A percentile compares a stretch with the other conserved stretches of the same genome.
These are phyloP conservation scores for Diadumene lineata DNA, from an alignment of 92 coral and sea anemone species.

Conservation along the genomic window DNA sequence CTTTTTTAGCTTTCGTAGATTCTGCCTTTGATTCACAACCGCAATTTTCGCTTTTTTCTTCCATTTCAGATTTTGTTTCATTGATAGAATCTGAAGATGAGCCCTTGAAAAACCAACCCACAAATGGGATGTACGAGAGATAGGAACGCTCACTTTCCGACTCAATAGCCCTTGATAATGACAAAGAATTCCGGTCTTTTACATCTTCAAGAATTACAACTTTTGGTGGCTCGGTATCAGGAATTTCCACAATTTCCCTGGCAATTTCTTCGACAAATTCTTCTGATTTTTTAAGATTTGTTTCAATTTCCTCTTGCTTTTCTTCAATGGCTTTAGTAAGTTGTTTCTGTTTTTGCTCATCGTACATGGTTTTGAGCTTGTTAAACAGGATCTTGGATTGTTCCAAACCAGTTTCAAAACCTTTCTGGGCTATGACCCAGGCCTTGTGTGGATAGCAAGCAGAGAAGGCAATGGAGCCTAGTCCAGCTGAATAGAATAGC, in stretches of 20 bases:
- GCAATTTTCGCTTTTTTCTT: not conserved
- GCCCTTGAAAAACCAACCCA: conserved; percentile 37
- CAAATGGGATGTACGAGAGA: conserved; percentile 27
- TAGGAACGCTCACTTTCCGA: conserved; percentile 11
- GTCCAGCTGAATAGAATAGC: conserved; percentile 74
- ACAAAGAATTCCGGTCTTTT: not conserved
- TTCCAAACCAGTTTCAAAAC: conserved; percentile 56
- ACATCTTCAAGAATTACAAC: conserved; percentile 3
- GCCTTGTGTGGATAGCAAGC: conserved; percentile 90
- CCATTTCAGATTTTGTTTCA: not conserved
- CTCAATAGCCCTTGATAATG: conserved; percentile 14
- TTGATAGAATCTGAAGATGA: not conserved
- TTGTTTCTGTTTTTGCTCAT: conserved; percentile 39
- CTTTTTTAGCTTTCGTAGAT: conserved; percentile 14
- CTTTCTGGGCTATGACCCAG: conserved; percentile 52
- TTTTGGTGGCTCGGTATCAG: not conserved
- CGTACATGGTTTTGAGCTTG: conserved; percentile 53
- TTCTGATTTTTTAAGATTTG: not conserved
- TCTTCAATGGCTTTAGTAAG: conserved; percentile 14
- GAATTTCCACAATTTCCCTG: not conserved
- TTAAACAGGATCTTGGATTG: conserved; percentile 46
- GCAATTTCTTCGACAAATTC: conserved; percentile 18
- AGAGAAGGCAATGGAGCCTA: conserved; percentile 82
- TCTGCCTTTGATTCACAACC: not conserved
- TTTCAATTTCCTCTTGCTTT: not conserved